Base-by-base conservation (phyloP, 2,888 invertebrate genomes). In the Megalurothrips usitatus region DNA sequence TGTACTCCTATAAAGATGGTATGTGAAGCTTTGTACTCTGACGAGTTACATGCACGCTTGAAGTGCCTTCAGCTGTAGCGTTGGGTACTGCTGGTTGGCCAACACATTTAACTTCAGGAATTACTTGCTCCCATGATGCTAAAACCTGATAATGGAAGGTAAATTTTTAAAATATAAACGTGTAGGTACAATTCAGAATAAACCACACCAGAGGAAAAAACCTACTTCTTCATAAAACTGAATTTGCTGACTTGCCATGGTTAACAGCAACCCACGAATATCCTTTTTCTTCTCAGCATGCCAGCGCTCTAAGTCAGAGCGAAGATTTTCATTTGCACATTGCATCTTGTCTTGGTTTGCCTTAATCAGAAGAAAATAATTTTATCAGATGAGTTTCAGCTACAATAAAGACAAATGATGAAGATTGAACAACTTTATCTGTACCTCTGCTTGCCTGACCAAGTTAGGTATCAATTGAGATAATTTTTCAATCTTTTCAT, bases 241-340 rank as follows among this genome's bases (percentile, higher is more conserved):
- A 79, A 92, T 91, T 85, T 93, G 92, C 85, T 91, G 89, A 84
- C 92, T 91, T 14, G 92, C 91, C 87, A 92, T 90, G 83, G 89
- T 88, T 49, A 90, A 86, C 19, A 93, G 87, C 84, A 92, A 89
- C 83, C 89, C 89, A 85, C 91, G 92, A 80, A 93, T 86, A 86
- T 92, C 92, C 52, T 89, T 87, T 82, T 90, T 90, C 85, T 92
- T 93, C 83, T 91, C 92, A 52, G 87, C 85, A 83, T 92, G 91
- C 93, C 93, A 93, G 82, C 92, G 88, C 80, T 92, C 91, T 82
- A 92, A 86, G 86, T 93, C 93, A 78, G 92, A 91, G 80, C 91
- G 88, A 48, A 93, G 86, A 85, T 92, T 91, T 85, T 92, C 92
- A 85, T 92, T 92, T 0, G 92, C 92, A 85, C 92, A 92, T 85